phyloP scores from a whole-genome alignment of 2,888 invertebrate species.

The Hypomecis atomaria region DNA sequence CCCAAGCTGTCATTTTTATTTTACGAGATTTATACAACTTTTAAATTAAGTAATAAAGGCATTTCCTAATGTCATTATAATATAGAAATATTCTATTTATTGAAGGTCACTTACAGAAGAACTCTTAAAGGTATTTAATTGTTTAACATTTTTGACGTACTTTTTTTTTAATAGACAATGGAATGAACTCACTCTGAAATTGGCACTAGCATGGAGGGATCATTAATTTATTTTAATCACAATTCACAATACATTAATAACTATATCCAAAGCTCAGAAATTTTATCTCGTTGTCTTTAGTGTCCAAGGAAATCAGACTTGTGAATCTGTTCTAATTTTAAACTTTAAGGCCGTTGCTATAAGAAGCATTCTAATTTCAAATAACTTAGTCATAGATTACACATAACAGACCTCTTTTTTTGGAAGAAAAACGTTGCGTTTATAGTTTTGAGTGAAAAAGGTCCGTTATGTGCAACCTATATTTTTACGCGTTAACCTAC shows the following conservation, averaged over 20 bases:
- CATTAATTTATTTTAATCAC: slow-evolving; percentile 29
- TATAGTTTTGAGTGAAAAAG: slow-evolving; percentile 9
- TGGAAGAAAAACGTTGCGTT: slow-evolving; percentile 20
- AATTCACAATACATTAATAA: slow-evolving; percentile 27
- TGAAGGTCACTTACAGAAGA: slow-evolving; percentile 49
- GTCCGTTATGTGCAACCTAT: slow-evolving; percentile 23
- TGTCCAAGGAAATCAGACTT: slow-evolving; percentile 33
- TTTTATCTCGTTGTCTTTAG: slow-evolving; percentile 22
- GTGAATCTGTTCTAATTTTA: slow-evolving; percentile 10
- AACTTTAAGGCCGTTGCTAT: slow-evolving; percentile 29
- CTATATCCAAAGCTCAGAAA: slow-evolving; percentile 34
- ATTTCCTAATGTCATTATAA: slow-evolving; percentile 13
- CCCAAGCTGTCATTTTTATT: not conserved
- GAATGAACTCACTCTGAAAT: slow-evolving; percentile 62
- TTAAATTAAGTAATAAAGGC: too few species aligned
- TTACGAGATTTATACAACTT: not conserved
- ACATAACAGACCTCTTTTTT: slow-evolving; percentile 11
- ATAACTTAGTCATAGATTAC: slow-evolving; percentile 18
- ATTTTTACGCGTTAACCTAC: slow-evolving; percentile 16
- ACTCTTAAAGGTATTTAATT: slow-evolving; percentile 43
- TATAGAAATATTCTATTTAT: slow-evolving; percentile 29
- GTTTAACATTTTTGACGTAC: slow-evolving; percentile 29
- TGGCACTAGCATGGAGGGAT: slow-evolving; percentile 81
- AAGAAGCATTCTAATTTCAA: slow-evolving; percentile 30
- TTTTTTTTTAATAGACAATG: slow-evolving; percentile 55